Conservation (phyloP, 2,888 invertebrate species). For the Adelognathus sp. region DNA sequence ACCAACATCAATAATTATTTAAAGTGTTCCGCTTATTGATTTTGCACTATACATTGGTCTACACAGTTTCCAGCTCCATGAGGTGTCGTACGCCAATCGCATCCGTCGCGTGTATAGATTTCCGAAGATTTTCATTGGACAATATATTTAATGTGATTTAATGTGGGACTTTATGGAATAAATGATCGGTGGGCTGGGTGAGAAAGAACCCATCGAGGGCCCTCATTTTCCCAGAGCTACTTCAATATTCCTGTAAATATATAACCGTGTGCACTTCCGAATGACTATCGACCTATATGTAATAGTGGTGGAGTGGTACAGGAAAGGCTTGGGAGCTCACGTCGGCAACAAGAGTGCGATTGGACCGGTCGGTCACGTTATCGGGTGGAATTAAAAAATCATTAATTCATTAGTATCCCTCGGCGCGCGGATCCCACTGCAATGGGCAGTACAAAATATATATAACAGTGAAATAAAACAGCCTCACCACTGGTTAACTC, state of each 20-base stretch:
- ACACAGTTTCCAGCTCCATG: too few relatives aligned
- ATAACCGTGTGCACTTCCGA: neutral
- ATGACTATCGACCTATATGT: neutral
- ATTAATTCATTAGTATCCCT: constrained; percentile 36
- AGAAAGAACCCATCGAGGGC: neutral
- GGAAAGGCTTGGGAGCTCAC: neutral
- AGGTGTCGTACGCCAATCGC: too few relatives aligned
- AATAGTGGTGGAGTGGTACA: neutral
- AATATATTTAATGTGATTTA: neutral
- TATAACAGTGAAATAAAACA: neutral
- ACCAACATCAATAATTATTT: too few relatives aligned
- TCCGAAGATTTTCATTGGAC: neutral
- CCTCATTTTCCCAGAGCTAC: neutral
- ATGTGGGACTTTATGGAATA: neutral
- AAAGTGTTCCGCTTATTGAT: too few relatives aligned
- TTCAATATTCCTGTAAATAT: neutral
- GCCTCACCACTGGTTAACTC: neutral
- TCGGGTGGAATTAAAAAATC: constrained; percentile 42
- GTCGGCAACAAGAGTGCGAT: constrained; percentile 1
- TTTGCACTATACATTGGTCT: too few relatives aligned
- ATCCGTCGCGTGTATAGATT: too few relatives aligned
- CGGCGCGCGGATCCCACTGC: neutral
- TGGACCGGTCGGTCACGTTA: neutral
- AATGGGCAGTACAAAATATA: neutral
- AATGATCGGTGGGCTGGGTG: neutral